phyloP scores from a whole-genome alignment of 2,797 vertebrate genomes.

The Triplophysa yarkandensis region DNA sequence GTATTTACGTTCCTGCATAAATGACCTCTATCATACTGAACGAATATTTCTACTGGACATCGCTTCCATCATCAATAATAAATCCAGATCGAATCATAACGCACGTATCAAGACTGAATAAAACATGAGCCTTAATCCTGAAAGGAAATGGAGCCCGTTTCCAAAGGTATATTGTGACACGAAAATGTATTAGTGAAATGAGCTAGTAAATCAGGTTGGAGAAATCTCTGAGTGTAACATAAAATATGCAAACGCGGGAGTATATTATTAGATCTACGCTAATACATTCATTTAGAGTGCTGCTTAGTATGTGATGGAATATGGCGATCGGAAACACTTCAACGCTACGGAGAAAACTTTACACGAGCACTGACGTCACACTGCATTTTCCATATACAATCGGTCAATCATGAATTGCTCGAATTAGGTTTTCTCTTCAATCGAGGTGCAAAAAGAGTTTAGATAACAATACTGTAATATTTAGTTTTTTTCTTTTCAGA shows the following conservation, averaged over 20 bases:
- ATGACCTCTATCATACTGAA: conserved; percentile 51
- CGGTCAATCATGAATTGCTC: conserved; percentile 9
- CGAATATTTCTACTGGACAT: conserved; percentile 52
- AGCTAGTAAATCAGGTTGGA: conserved; percentile 59
- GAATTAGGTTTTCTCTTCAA: conserved; percentile 1
- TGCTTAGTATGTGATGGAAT: conserved; percentile 43
- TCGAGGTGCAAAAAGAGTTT: neutral
- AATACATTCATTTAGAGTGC: conserved; percentile 54
- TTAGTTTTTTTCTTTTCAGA: neutral
- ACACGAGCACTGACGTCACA: neutral
- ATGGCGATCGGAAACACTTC: conserved; percentile 27
- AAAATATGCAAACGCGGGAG: conserved; percentile 59
- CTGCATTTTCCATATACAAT: conserved; percentile 10
- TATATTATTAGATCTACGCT: conserved; percentile 60
- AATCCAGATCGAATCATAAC: conserved; percentile 55
- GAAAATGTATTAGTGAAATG: conserved; percentile 60
- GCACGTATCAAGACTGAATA: conserved; percentile 53
- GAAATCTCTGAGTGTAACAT: conserved; percentile 61
- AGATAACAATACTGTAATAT: neutral
- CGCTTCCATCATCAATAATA: conserved; percentile 53
- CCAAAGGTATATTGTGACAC: conserved; percentile 62
- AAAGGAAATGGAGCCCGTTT: conserved; percentile 59
- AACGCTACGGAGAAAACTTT: conserved; percentile 30
- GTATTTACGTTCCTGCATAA: conserved; percentile 48
- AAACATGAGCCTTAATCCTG: conserved; percentile 58